Base-by-base conservation (phyloP, 2,797 vertebrate genomes). In the Leptodactylus fallax region DNA sequence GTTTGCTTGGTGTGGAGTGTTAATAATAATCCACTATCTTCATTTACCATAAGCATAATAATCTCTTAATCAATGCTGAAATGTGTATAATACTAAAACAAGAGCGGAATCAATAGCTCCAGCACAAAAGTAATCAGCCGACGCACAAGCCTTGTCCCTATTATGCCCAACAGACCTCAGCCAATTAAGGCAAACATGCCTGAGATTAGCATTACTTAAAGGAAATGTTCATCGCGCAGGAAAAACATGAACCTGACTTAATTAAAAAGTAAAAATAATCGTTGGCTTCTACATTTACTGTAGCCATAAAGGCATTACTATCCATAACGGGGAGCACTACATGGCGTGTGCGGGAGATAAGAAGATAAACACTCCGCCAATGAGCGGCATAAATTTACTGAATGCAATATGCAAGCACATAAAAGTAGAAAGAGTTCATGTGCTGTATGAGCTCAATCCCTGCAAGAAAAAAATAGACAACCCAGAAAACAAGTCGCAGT, bases 111-210 rank as follows among this genome's bases (percentile, higher is more conserved):
- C 85, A 60, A 80, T 86, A 79, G 25, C 63, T 45, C 21, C 0
- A 21, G 77, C 77, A 12, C 49, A 11, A 72, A 65, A 79, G 72
- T 55, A 71, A 67, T 79, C 74, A 79, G 61, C 60, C 82, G 2
- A 21, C 67, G 56, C 36, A 36, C 36, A 1, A 51, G 27, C 45
- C 25, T 10, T 60, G 47, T 79, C 12, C 76, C 45, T 63, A 27
- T 76, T 87, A 60, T 49, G 78, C 63, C 63, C 86, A 79, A 60
- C 63, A 84, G 81, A 84, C 72, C 81, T 60, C 21, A 84, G 81
- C 27, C 87, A 88, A 88, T 88, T 88, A 88, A 79, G 67, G 61
- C 45, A 49, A 79, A 79, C 81, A 79, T 53, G 81, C n/a, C 71
- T 61, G 49, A 84, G 77, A 83, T 84, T 84, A 71, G 55, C 82